Evolutionary conservation across 2,797 vertebrate genomes (phyloP).

Genomic region (Loris lydekkerianus): DNA sequence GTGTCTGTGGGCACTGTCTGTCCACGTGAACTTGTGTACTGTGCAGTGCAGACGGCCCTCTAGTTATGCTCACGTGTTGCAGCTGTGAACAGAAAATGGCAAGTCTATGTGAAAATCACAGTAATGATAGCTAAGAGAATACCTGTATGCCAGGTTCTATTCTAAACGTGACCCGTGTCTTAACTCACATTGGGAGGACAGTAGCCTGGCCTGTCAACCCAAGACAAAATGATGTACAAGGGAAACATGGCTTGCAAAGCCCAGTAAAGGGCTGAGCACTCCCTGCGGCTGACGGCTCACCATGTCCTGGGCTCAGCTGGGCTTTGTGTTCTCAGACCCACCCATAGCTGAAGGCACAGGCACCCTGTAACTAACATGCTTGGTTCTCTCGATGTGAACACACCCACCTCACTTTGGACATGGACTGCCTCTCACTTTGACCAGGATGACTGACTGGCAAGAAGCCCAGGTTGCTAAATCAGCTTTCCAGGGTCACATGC

Average conservation of each 20-base stretch:
- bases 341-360: accelerated
- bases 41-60: not conserved
- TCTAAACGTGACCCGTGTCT: not conserved
- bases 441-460: not conserved
- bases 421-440: not conserved
- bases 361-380: accelerated
- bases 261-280: not conserved
- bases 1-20: accelerated
- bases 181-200: not conserved
- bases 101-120: accelerated
- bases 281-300: not conserved
- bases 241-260: accelerated
- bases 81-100: accelerated
- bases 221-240: not conserved
- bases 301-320: not conserved
- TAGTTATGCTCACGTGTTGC: accelerated
- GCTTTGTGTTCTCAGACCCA: not conserved
- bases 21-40: not conserved
- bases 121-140: accelerated
- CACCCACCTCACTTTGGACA: too few species aligned
- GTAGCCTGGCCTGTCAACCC: not conserved
- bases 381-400: not conserved
- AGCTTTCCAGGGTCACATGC: not conserved
- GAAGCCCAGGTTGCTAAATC: not conserved
- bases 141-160: not conserved